These are phyloP conservation scores for Hippocampus guttulatus DNA, from an alignment of 2,113 vertebrate genomes.

Conservation along the genomic window DNA sequence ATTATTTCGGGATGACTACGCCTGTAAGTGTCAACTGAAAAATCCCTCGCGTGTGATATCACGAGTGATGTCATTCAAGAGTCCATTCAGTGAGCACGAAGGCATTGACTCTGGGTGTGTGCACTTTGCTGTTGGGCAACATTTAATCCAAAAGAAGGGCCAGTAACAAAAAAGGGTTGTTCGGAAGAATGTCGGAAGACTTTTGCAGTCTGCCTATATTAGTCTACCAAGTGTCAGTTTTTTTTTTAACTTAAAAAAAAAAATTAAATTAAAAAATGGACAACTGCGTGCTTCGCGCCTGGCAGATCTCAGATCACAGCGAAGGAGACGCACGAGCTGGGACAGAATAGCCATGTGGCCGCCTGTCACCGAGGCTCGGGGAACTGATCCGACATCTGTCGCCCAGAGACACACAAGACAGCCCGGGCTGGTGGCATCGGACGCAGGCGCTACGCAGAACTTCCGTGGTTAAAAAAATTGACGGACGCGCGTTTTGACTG, in stretches of 20 bases:
- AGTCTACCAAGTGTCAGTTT: too few species aligned
- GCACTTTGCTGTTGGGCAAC: not conserved
- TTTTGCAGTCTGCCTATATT: too few species aligned
- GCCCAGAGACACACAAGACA: slow-evolving; percentile 12
- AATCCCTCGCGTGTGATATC: not conserved
- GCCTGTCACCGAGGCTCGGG: slow-evolving; percentile 27
- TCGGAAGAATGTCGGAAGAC: not conserved
- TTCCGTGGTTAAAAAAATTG: slow-evolving; percentile 20
- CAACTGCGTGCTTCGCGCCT: slow-evolving; percentile 28
- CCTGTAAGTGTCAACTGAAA: not conserved
- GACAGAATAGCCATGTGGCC: slow-evolving; percentile 31
- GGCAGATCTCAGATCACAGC: slow-evolving; percentile 54
- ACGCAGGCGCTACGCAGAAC: slow-evolving; percentile 14
- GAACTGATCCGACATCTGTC: slow-evolving; percentile 54
- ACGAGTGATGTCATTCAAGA: not conserved
- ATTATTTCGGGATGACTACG: not conserved
- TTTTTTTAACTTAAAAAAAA: not conserved
- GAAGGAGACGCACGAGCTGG: slow-evolving; percentile 26
- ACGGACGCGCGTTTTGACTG: slow-evolving; percentile 26
- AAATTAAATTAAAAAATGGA: slow-evolving; percentile 21
- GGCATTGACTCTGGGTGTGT: not conserved
- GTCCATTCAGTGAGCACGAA: not conserved
- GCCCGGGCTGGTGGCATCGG: slow-evolving; percentile 24
- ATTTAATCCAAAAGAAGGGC: not conserved
- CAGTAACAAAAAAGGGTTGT: not conserved